A percentile compares a stretch with the other conserved stretches of the same genome.
phyloP scores from a whole-genome alignment of 2,888 invertebrate genomes.

The Drosophila aldrichi region DNA sequence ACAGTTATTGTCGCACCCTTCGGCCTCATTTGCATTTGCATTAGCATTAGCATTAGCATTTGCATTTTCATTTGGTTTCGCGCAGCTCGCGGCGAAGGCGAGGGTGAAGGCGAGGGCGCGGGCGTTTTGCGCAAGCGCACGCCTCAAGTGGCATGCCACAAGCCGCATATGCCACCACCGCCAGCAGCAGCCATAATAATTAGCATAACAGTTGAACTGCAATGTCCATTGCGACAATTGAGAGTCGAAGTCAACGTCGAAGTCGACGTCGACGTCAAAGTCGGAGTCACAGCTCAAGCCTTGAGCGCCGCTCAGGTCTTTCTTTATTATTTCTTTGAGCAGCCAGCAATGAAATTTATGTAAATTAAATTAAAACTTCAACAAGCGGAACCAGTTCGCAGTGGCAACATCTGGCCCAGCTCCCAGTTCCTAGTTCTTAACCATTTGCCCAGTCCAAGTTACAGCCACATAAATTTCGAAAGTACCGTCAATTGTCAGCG shows the following conservation, averaged over 20 bases:
- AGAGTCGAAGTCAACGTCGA: constrained; percentile 11
- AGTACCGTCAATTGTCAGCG: constrained; percentile 63
- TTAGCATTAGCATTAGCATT: constrained; percentile 52
- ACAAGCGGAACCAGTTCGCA: constrained; percentile 75
- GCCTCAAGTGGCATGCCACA: constrained; percentile 15
- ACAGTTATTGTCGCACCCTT: constrained; percentile 78
- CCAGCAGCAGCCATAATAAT: constrained; percentile 32
- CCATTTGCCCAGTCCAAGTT: constrained; percentile 21
- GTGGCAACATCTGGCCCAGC: constrained; percentile 58
- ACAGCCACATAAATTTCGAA: constrained; percentile 67
- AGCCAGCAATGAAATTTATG: constrained; percentile 81
- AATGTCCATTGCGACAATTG: constrained; percentile 61
- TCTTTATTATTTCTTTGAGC: constrained; percentile 29
- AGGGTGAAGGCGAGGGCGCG: constrained; percentile 39
- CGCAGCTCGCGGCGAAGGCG: constrained; percentile 8
- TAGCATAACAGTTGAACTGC: constrained; percentile 65
- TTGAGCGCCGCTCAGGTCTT: constrained; percentile 1
- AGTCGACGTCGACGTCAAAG: constrained; percentile 16
- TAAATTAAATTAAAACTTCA: constrained; percentile 80
- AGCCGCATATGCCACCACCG: constrained; percentile 46
- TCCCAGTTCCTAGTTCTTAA: constrained; percentile 1
- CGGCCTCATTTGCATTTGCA: constrained; percentile 69
- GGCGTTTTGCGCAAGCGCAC: constrained; percentile 40
- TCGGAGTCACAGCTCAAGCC: constrained; percentile 3
- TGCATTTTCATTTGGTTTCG: constrained; percentile 3